These are phyloP conservation scores for Collichthys lucidus DNA, from an alignment of 2,113 vertebrate genomes.

Conservation along the genomic window DNA sequence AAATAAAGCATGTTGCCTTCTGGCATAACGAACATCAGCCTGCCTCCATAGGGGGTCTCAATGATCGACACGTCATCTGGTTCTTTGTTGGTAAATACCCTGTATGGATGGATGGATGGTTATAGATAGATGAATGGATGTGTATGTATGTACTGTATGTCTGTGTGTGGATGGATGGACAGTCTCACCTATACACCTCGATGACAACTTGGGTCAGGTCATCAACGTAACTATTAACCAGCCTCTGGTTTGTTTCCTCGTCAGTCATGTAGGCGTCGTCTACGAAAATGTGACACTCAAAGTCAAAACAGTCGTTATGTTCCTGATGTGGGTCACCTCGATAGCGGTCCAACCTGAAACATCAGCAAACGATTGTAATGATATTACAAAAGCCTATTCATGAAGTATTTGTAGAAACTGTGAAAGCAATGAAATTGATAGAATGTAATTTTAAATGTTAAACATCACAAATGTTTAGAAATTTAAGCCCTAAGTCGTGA, in stretches of 20 bases:
- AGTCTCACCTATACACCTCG: slow-evolving; percentile 83
- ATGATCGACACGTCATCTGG: slow-evolving; percentile 84
- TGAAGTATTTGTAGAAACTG: background rate
- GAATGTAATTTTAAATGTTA: slow-evolving; percentile 1
- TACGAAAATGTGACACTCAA: slow-evolving; percentile 85
- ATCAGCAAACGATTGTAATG: slow-evolving; percentile 4
- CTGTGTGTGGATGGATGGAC: background rate
- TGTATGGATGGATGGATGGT: slow-evolving; percentile 36
- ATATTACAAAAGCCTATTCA: slow-evolving; percentile 1
- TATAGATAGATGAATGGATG: background rate
- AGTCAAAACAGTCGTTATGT: slow-evolving; percentile 84
- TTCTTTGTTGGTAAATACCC: slow-evolving; percentile 86
- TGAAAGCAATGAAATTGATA: background rate
- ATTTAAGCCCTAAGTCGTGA: background rate
- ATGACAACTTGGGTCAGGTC: slow-evolving; percentile 81
- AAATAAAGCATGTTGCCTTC: slow-evolving; percentile 85
- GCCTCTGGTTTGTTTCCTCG: slow-evolving; percentile 58
- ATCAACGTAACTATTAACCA: slow-evolving; percentile 82
- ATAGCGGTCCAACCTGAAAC: slow-evolving; percentile 84
- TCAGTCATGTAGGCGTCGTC: slow-evolving; percentile 83
- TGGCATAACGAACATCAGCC: slow-evolving; percentile 83
- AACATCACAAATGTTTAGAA: background rate
- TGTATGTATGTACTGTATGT: too few relatives aligned
- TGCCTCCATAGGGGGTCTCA: slow-evolving; percentile 84
- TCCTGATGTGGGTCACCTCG: slow-evolving; percentile 82